Conservation (phyloP, 1,140 invertebrate genomes). For the Drosophila serrata region DNA sequence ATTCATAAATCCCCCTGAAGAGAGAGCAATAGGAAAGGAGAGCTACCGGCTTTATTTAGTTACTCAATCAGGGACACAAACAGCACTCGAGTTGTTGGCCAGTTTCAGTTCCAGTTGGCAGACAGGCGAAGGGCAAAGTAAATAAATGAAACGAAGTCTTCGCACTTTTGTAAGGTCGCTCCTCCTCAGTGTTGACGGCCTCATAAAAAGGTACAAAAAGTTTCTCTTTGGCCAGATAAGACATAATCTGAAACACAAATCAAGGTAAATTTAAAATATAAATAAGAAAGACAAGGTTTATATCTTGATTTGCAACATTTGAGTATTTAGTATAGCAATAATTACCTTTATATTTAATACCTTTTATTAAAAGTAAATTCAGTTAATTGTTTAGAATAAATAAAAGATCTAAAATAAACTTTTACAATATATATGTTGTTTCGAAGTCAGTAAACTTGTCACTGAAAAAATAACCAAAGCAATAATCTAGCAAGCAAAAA, state of each 20-base stretch:
- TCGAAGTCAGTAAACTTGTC: too few species aligned
- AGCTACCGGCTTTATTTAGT: slow-evolving; percentile 62
- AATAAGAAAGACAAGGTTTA: background rate
- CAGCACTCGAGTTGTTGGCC: slow-evolving; percentile 69
- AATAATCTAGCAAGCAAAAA: background rate
- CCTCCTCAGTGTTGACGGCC: slow-evolving; percentile 23
- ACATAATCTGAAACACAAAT: background rate
- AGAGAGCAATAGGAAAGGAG: background rate
- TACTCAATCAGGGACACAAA: slow-evolving; percentile 76
- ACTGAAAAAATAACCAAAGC: background rate
- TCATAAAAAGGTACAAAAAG: background rate
- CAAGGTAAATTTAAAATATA: background rate
- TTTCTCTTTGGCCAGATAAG: background rate
- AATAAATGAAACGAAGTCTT: slow-evolving; percentile 71
- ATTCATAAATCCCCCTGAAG: slow-evolving; percentile 16
- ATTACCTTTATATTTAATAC: background rate
- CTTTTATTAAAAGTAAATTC: background rate
- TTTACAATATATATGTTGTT: background rate
- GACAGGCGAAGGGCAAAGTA: slow-evolving; percentile 58
- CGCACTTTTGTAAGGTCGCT: slow-evolving; percentile 58
- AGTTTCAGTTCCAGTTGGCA: slow-evolving; percentile 62
- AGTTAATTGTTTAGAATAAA: too few species aligned
- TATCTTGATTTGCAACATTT: background rate
- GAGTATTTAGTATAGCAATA: background rate
- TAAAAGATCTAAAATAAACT: background rate